phyloP scores from a whole-genome alignment of 1,140 invertebrate genomes.

The Bombus breviceps region DNA sequence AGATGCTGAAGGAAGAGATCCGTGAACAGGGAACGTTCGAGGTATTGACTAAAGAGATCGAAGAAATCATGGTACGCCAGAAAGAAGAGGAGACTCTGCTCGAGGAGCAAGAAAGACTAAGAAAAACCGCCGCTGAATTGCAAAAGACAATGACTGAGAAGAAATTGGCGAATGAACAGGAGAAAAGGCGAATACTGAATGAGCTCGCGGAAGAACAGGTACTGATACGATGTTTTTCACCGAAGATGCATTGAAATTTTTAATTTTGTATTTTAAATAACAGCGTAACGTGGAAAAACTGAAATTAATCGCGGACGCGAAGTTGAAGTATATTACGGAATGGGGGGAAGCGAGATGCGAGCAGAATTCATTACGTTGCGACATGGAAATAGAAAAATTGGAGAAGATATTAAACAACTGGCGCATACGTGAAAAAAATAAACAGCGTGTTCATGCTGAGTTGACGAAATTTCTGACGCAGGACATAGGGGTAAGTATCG shows the following conservation, averaged over 20 bases:
- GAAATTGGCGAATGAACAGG: constrained; percentile 46
- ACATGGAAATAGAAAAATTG: constrained; percentile 66
- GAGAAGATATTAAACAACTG: constrained; percentile 62
- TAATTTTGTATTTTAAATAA: background rate
- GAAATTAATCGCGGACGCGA: constrained; percentile 68
- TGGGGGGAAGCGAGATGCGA: constrained; percentile 75
- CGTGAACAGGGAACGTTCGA: constrained; percentile 65
- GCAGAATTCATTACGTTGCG: constrained; percentile 69
- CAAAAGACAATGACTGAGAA: constrained; percentile 55
- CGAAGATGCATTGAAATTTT: background rate
- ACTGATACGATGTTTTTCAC: background rate
- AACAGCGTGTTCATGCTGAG: constrained; percentile 67
- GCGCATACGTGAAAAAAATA: constrained; percentile 68
- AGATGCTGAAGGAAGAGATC: constrained; percentile 68
- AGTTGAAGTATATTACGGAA: constrained; percentile 70
- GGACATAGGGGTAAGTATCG: constrained; percentile 69
- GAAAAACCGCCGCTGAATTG: constrained; percentile 56
- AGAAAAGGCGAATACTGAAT: constrained; percentile 56
- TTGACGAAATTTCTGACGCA: constrained; percentile 71
- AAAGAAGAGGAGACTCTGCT: constrained; percentile 63
- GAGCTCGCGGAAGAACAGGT: constrained; percentile 65
- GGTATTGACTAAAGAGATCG: constrained; percentile 69
- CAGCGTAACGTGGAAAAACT: constrained; percentile 73
- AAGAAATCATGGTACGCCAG: constrained; percentile 49
- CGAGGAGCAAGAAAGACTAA: constrained; percentile 48